Conservation (phyloP, 37 sponge, comb jelly and placozoan genomes). For the Petrosia ficiformis region DNA sequence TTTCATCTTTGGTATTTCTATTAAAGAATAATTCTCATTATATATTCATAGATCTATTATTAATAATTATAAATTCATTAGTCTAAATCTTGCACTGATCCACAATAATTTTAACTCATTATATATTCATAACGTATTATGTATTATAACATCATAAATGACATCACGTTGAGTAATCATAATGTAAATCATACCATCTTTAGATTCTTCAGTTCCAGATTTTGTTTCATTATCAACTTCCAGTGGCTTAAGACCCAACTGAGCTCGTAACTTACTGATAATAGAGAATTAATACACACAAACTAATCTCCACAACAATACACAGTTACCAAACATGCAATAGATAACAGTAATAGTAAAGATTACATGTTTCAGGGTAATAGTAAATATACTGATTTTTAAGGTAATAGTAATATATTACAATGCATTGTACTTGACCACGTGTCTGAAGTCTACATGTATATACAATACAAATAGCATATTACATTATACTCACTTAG, state of each 20-base stretch:
- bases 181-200: too few relatives aligned
- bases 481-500: conserved; percentile 52
- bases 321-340: background rate
- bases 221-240: conserved; percentile 33
- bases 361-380: too few relatives aligned
- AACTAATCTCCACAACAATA: background rate
- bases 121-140: too few relatives aligned
- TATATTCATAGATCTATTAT: background rate
- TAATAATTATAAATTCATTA: background rate
- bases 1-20: conserved; percentile 11
- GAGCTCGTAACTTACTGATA: conserved; percentile 71
- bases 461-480: background rate
- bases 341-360: background rate
- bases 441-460: too few relatives aligned
- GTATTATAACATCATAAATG: too few relatives aligned
- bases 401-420: too few relatives aligned
- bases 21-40: background rate
- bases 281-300: background rate
- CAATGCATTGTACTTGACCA: too few relatives aligned
- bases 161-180: too few relatives aligned
- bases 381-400: too few relatives aligned
- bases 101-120: too few relatives aligned
- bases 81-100: background rate
- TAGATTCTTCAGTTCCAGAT: background rate
- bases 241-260: conserved; percentile 82